Evolutionary conservation across 23 tunicate genomes (phyloP).

Genomic region (Trididemnum nubilum): DNA sequence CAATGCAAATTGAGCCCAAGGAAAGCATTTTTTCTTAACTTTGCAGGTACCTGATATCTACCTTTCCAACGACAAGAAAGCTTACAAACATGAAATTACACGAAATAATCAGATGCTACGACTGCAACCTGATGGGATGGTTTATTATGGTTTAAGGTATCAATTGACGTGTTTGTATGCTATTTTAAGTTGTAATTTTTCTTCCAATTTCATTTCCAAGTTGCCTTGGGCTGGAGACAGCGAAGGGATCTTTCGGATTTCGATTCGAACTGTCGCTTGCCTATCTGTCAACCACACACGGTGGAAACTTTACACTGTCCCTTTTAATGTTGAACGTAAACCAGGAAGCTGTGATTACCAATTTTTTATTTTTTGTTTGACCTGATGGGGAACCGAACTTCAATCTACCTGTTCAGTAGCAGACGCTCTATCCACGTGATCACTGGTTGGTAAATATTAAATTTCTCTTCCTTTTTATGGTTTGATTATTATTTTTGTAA

Average conservation of each 20-base stretch:
- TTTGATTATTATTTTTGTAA: no score
- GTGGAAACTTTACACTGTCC: neutral
- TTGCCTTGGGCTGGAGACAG: no score
- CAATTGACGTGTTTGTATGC: neutral
- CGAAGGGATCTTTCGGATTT: no score
- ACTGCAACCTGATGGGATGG: constrained; percentile 24
- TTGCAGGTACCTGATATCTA: constrained; percentile 60
- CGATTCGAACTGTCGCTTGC: no score
- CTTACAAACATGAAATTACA: constrained; percentile 58
- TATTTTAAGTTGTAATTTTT: no score
- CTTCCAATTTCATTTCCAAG: no score
- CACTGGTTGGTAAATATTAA: no score
- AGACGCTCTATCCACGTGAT: neutral
- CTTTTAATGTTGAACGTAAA: neutral
- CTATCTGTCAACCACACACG: neutral
- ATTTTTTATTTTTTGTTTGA: neutral
- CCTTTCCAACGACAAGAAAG: constrained; percentile 55
- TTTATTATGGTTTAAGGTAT: constrained; percentile 34
- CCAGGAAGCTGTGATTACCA: neutral
- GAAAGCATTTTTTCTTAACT: neutral
- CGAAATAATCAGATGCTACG: constrained; percentile 43
- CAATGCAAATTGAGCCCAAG: no score
- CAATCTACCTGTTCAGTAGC: neutral
- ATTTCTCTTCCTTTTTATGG: no score
- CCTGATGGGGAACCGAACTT: neutral